Conservation (phyloP, 2,888 invertebrate species). For the Dasysyrphus tricinctus region DNA sequence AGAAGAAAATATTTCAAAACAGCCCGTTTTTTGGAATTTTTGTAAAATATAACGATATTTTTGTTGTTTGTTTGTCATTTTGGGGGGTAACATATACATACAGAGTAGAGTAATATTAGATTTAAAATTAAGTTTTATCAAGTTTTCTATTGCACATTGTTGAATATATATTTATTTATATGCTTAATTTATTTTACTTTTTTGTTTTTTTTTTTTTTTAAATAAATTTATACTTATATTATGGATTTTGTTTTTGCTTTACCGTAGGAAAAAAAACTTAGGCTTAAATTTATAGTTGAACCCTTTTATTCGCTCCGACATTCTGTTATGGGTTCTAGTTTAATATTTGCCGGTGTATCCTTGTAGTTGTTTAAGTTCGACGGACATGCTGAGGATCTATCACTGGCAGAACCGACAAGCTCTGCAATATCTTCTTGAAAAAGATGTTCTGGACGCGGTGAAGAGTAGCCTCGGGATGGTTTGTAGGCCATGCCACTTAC, state of each 20-base stretch:
- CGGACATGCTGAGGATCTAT: constrained; percentile 72
- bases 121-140: constrained; percentile 42
- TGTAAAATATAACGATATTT: constrained; percentile 42
- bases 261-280: constrained; percentile 38
- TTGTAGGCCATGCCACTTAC: constrained; percentile 87
- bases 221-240: constrained; percentile 47
- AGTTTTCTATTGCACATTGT: constrained; percentile 76
- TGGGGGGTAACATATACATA: constrained; percentile 37
- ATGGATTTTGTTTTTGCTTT: constrained; percentile 31
- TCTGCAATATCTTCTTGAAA: constrained; percentile 87
- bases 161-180: constrained; percentile 46
- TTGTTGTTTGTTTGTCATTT: constrained; percentile 20
- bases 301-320: constrained; percentile 86
- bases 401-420: constrained; percentile 79
- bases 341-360: constrained; percentile 86
- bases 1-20: constrained; percentile 60
- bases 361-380: constrained; percentile 79
- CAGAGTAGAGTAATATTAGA: constrained; percentile 36
- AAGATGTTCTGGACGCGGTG: constrained; percentile 85
- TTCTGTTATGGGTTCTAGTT: constrained; percentile 89
- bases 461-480: constrained; percentile 84
- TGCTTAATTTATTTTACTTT: constrained; percentile 18
- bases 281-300: constrained; percentile 9
- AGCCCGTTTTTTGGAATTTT: constrained; percentile 61
- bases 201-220: too few relatives aligned